These are phyloP conservation scores for Sylvilagus bachmani DNA, from an alignment of 2,113 vertebrate species.

Conservation along the genomic window DNA sequence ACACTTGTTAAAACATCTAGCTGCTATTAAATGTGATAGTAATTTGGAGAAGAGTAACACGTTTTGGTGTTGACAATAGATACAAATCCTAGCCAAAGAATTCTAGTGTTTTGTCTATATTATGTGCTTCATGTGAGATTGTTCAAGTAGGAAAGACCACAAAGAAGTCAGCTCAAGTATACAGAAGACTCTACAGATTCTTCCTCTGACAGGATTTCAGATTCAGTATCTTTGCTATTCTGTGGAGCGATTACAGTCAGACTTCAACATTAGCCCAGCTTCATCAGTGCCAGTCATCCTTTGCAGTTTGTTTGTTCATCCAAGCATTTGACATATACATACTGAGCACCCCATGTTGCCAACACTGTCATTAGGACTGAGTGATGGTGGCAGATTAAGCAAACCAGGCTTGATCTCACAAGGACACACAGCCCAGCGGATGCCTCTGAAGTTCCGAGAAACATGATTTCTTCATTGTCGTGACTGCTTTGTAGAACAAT, in stretches of 20 bases:
- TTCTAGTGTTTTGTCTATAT: not conserved
- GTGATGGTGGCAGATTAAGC: too few species aligned
- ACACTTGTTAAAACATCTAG: not conserved
- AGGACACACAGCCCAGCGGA: fast-evolving
- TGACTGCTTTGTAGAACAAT: not conserved
- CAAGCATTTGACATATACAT: too few species aligned
- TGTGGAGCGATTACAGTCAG: too few species aligned
- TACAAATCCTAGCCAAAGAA: not conserved
- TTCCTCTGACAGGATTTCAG: not conserved
- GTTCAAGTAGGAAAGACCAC: too few species aligned
- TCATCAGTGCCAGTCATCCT: not conserved
- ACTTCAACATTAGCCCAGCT: not conserved
- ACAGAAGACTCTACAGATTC: too few species aligned
- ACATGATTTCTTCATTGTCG: not conserved
- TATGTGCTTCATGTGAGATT: too few species aligned
- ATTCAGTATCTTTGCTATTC: not conserved
- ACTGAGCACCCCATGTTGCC: too few species aligned
- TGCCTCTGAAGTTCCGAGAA: not conserved
- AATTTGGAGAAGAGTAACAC: not conserved
- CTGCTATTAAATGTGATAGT: not conserved
- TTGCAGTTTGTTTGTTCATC: not conserved
- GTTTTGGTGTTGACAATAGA: not conserved
- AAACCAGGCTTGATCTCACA: not conserved
- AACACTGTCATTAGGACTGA: not conserved
- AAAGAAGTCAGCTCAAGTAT: too few species aligned